phyloP scores from a whole-genome alignment of 2,113 vertebrate species.

The Peromyscus polionotus region DNA sequence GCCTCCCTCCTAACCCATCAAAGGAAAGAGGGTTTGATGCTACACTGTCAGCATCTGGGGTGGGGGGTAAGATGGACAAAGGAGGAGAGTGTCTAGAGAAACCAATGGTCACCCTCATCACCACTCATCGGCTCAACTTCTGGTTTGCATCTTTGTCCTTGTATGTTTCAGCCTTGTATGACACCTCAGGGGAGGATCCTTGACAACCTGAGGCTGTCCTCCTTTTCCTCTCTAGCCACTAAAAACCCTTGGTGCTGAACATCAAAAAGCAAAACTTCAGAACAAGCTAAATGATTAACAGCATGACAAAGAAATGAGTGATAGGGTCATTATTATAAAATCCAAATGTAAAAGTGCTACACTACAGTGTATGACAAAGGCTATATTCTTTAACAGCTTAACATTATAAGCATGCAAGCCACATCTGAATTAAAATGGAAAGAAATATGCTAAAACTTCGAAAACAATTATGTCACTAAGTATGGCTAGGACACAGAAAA shows the following conservation, averaged over 20 bases:
- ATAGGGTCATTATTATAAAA: neutral
- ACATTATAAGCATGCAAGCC: neutral
- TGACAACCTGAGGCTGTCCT: neutral
- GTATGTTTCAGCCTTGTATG: neutral
- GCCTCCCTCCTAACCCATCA: neutral
- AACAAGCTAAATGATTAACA: neutral
- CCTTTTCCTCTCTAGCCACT: neutral
- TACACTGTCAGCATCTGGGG: neutral
- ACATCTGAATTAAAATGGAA: neutral
- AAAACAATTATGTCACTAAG: neutral
- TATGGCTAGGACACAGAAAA: neutral
- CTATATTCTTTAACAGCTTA: neutral
- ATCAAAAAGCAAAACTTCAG: conserved; percentile 5
- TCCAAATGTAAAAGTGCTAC: neutral
- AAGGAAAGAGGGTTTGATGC: neutral
- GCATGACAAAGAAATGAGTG: neutral
- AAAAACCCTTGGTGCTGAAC: neutral
- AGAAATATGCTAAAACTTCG: neutral
- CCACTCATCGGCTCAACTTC: neutral
- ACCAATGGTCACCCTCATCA: neutral
- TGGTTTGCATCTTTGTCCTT: neutral
- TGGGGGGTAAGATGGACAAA: neutral
- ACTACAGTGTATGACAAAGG: neutral
- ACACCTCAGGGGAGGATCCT: neutral
- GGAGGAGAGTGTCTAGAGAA: neutral